Percentiles rank a stretch among this genome's conserved stretches.
These are phyloP conservation scores for Neopelma chrysocephalum DNA, from an alignment of 2,797 vertebrate species.

Conservation along the genomic window DNA sequence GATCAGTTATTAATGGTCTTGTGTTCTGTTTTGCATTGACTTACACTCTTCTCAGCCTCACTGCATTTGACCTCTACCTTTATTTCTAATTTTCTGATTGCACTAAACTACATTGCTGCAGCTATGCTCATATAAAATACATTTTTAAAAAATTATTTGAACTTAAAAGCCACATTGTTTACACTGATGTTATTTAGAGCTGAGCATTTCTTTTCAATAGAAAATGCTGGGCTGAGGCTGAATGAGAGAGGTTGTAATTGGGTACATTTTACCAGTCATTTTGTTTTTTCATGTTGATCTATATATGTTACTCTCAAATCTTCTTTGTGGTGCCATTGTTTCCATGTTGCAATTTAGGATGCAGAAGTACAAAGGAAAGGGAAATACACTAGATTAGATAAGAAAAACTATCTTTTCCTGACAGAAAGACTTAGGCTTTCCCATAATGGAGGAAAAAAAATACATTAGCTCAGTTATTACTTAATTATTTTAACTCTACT, in stretches of 20 bases:
- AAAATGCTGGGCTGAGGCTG: not conserved
- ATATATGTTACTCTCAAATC: not conserved
- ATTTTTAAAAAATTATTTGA: not conserved
- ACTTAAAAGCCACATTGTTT: not conserved
- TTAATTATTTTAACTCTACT: conserved; percentile 41
- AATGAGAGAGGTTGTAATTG: not conserved
- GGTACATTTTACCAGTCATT: not conserved
- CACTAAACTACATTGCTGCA: not conserved
- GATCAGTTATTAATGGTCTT: not conserved
- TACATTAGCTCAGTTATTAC: not conserved
- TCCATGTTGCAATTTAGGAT: not conserved
- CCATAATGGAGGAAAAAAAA: not conserved
- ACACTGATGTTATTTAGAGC: not conserved
- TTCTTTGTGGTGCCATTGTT: not conserved
- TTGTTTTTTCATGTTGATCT: not conserved
- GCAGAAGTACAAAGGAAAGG: not conserved
- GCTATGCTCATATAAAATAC: not conserved
- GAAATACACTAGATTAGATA: not conserved
- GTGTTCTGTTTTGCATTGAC: not conserved
- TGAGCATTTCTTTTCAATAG: not conserved
- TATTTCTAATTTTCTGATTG: not conserved
- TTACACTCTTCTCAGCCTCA: not conserved
- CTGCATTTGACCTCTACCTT: not conserved
- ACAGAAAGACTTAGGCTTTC: not conserved
- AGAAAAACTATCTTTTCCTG: not conserved